phyloP scores from a whole-genome alignment of 1,140 invertebrate species.

The Bombus affinis region DNA sequence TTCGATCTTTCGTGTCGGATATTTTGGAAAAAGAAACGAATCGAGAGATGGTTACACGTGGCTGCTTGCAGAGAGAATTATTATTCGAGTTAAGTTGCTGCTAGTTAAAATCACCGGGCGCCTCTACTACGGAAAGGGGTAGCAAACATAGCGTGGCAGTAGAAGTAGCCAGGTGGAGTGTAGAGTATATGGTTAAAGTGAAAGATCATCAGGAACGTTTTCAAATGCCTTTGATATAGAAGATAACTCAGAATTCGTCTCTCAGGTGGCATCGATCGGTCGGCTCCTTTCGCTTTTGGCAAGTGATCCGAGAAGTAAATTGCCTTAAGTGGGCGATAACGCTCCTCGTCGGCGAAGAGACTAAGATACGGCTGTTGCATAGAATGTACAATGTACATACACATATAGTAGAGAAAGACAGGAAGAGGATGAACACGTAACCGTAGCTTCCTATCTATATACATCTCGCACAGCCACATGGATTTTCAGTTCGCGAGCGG shows the following conservation, averaged over 20 bases:
- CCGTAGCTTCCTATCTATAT: background rate
- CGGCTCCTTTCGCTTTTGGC: slow-evolving; percentile 51
- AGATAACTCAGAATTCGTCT: slow-evolving; percentile 16
- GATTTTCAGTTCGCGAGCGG: slow-evolving; percentile 14
- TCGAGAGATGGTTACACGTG: background rate
- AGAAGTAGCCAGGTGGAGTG: background rate
- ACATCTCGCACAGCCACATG: background rate
- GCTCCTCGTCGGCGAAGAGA: slow-evolving; percentile 10
- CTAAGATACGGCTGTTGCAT: slow-evolving; percentile 20
- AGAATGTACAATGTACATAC: background rate
- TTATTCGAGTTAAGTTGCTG: no score
- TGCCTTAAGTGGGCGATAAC: slow-evolving; percentile 60
- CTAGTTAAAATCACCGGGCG: background rate
- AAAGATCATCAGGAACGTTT: slow-evolving; percentile 32
- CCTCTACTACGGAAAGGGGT: background rate
- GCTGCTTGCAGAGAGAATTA: background rate
- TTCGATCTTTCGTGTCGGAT: background rate
- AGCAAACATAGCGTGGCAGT: background rate
- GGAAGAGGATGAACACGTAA: background rate
- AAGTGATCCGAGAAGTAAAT: slow-evolving; percentile 62
- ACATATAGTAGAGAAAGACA: background rate
- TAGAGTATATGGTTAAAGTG: background rate
- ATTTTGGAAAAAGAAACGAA: slow-evolving; percentile 16
- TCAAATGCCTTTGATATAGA: slow-evolving; percentile 21
- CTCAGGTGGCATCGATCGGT: slow-evolving; percentile 22